Evolutionary conservation across 2,113 vertebrate genomes (phyloP).

Genomic region (Notarius quadriscutis): DNA sequence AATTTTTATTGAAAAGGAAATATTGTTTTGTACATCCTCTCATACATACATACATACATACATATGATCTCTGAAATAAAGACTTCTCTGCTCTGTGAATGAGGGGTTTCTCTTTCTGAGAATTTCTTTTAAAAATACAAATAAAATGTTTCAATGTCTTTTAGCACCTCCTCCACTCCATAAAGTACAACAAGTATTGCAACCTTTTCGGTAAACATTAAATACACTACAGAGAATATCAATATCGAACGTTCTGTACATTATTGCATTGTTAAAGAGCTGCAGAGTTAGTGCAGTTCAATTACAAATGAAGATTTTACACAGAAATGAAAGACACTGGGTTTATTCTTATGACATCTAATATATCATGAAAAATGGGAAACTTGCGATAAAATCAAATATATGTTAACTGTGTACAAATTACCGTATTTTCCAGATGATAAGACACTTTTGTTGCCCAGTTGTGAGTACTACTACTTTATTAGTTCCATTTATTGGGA

Average conservation of each 20-base stretch:
- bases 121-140: slow-evolving; percentile 66
- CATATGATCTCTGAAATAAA: slow-evolving; percentile 70
- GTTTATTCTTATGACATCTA: not conserved
- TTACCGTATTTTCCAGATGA: not conserved
- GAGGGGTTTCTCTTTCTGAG: slow-evolving; percentile 62
- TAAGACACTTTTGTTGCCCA: not conserved
- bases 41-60: slow-evolving; percentile 61
- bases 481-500: not conserved
- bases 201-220: slow-evolving; percentile 74
- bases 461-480: not conserved
- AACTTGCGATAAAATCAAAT: not conserved
- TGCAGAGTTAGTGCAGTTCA: slow-evolving; percentile 77
- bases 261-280: slow-evolving; percentile 89
- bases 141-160: slow-evolving; percentile 60
- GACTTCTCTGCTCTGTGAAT: slow-evolving; percentile 64
- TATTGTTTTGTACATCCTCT: slow-evolving; percentile 84
- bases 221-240: slow-evolving; percentile 76
- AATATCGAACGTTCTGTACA: slow-evolving; percentile 85
- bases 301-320: slow-evolving; percentile 72
- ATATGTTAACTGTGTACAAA: not conserved
- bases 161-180: slow-evolving; percentile 66
- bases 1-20: slow-evolving; percentile 87
- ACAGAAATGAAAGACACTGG: slow-evolving; percentile 59
- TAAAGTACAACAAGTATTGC: slow-evolving; percentile 72
- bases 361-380: not conserved